Conservation (phyloP, 2,797 vertebrate species). For the Gila robusta region DNA sequence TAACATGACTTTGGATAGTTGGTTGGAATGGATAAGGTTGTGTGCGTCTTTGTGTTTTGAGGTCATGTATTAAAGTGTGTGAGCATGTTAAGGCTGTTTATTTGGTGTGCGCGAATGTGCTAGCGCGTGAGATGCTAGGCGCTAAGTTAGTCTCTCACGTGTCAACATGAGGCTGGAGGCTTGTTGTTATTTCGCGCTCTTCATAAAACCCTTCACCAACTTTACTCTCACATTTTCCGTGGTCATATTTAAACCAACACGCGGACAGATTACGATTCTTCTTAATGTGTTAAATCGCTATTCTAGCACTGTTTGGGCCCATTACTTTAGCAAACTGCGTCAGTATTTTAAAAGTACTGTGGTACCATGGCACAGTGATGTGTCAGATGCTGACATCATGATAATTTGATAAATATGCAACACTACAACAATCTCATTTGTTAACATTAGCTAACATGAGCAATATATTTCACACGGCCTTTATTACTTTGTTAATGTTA, state of each 20-base stretch:
- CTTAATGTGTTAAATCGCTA: background rate
- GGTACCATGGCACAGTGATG: background rate
- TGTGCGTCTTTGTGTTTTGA: background rate
- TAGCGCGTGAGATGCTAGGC: constrained; percentile 44
- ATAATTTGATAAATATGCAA: background rate
- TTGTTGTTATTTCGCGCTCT: constrained; percentile 30
- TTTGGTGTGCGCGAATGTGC: constrained; percentile 30
- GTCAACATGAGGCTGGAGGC: constrained; percentile 39
- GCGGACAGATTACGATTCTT: background rate
- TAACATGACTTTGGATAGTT: background rate
- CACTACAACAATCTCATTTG: background rate
- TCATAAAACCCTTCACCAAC: background rate
- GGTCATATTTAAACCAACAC: background rate
- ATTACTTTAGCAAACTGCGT: constrained; percentile 21
- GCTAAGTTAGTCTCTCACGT: constrained; percentile 45
- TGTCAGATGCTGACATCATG: background rate
- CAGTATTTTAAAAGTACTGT: background rate
- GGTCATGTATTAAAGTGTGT: accelerated
- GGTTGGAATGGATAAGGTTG: no score
- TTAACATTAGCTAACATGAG: background rate
- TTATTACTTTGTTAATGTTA: background rate
- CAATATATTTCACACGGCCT: no score
- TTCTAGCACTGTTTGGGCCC: background rate
- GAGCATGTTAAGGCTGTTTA: background rate
- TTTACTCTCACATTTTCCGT: background rate